Conservation (phyloP, 2,888 invertebrate genomes). For the Melanchra persicariae region DNA sequence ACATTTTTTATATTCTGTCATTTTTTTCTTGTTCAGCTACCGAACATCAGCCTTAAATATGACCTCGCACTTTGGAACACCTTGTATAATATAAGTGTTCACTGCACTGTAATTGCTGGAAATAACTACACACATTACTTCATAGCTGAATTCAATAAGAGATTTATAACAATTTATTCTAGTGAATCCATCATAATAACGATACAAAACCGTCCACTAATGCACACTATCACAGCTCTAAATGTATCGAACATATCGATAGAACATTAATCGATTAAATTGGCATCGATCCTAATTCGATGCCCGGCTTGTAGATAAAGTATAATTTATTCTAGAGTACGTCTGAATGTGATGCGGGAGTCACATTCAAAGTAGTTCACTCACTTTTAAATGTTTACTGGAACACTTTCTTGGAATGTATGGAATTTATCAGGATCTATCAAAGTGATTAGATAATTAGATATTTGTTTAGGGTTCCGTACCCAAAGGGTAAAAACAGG, state of each 20-base stretch:
- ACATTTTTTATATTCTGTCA: too few relatives aligned
- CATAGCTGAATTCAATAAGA: background rate
- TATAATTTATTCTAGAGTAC: slow-evolving; percentile 45
- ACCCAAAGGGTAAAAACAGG: too few relatives aligned
- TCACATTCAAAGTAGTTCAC: slow-evolving; percentile 47
- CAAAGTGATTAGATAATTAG: too few relatives aligned
- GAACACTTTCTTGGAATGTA: background rate
- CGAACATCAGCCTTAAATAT: too few relatives aligned
- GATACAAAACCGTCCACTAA: slow-evolving; percentile 11
- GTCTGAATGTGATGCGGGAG: slow-evolving; percentile 44
- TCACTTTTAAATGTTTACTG: slow-evolving; percentile 28
- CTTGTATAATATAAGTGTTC: too few relatives aligned
- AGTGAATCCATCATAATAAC: slow-evolving; percentile 4
- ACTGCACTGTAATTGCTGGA: background rate
- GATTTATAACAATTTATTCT: background rate
- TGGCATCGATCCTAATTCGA: slow-evolving; percentile 65
- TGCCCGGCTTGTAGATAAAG: slow-evolving; percentile 41
- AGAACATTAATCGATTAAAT: slow-evolving; percentile 60
- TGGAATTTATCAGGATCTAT: background rate
- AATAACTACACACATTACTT: background rate
- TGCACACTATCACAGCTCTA: slow-evolving; percentile 21
- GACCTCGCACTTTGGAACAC: too few relatives aligned
- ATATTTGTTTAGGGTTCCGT: too few relatives aligned
- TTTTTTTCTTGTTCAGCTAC: too few relatives aligned
- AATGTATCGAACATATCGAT: slow-evolving; percentile 48